Evolutionary conservation across 1,140 invertebrate genomes (phyloP), one percentile per base, ranked within the genome.

Genomic region (Saccostrea glomerata): DNA sequence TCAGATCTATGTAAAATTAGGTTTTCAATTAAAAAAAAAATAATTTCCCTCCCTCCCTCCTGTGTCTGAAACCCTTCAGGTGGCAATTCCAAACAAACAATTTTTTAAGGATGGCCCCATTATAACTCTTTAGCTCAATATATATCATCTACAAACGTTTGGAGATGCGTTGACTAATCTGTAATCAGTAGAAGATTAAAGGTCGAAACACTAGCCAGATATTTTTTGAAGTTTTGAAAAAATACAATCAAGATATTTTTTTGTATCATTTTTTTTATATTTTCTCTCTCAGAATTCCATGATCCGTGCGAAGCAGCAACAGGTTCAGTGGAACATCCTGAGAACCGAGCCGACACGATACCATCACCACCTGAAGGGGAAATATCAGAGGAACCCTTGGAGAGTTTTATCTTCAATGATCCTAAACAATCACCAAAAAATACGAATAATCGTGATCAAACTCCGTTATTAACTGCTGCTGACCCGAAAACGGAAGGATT

Each of bases 401-500:
- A 7, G 7, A 30, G 70, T 17, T 36, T 15, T 77, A 77, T 77
- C 70, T 77, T 25, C 23, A 77, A 77, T 2, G 70, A 36, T 40
- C 9, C 23, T 30, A 36, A 30, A 77, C 70, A 30, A 30, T 77
- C 70, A 25, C 70, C 70, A 13, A 30, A 30, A 77, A 77, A 30
- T 77, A 15, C 30, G 11, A 13, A 77, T 23, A 36, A 7, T 30
- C 12, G 70, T 20, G 58, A 63, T 66, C 20, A 66, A 36, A 77
- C 30, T 30, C 13, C 25, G 5, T 77, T 36, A 77, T 25, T 30
- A 77, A 63, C 58, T 63, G 70, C 70, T 25, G 25, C 70, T 77
- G 70, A 30, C 11, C 70, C 23, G 70, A 77, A 77, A 77, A 30
- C 70, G 2, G 70, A 77, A 25, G 70, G 70, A 77, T 77, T 77